A percentile compares a stretch with the other conserved stretches of the same genome.
Conservation (phyloP, 2,888 invertebrate genomes). For the Cosmia trapezina region DNA sequence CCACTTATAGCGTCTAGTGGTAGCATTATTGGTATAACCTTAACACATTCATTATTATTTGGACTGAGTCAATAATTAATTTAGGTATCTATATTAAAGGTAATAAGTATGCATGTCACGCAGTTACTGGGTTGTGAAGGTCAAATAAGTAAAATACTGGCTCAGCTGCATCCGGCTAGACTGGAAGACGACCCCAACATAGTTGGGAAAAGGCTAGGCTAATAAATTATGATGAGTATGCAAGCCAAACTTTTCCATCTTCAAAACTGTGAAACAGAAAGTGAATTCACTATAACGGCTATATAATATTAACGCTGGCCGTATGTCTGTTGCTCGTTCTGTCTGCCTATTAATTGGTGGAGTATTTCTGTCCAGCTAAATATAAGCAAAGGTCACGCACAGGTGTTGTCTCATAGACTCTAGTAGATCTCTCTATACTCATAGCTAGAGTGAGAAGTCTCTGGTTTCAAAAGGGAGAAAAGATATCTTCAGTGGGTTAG, state of each 20-base stretch:
- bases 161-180: not conserved
- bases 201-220: too few species aligned
- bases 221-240: too few species aligned
- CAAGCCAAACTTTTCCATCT: not conserved
- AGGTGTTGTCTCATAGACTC: constrained; percentile 70
- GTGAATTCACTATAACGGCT: constrained; percentile 32
- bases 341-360: constrained; percentile 79
- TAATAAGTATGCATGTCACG: too few species aligned
- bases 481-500: too few species aligned
- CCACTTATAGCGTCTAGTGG: not conserved
- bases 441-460: not conserved
- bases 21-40: not conserved
- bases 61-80: not conserved
- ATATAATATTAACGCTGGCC: constrained; percentile 30
- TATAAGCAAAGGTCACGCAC: constrained; percentile 77
- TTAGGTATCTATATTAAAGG: not conserved
- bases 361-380: constrained; percentile 80
- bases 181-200: not conserved
- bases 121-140: not conserved
- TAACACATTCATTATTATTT: not conserved
- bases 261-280: constrained; percentile 15
- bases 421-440: constrained; percentile 21
- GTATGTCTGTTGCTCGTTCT: constrained; percentile 73
- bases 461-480: not conserved
- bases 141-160: not conserved